Evolutionary conservation across 1,140 invertebrate species (phyloP), one percentile per base, ranked within the genome.

Genomic region (Dendrolimus kikuchii): DNA sequence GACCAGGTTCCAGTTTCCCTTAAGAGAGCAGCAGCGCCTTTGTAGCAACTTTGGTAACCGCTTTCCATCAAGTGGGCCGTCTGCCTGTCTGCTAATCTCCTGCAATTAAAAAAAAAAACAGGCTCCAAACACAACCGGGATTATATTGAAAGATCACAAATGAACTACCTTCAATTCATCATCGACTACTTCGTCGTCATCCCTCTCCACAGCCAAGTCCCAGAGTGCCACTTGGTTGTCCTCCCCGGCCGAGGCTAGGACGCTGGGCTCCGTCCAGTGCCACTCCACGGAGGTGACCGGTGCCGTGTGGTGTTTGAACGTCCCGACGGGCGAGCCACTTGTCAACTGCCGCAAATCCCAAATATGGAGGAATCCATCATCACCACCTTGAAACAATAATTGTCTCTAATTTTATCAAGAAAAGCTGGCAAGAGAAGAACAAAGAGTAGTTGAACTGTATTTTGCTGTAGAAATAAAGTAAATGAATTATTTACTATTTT

Each of bases 201-300:
- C 94, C 66, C 91, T 90, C 87, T 99, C 98, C 2, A 99, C 92
- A 1, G 96, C 94, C 49, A 99, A 89, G 88, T 99, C 99, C 98
- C 98, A 99, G 38, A 99, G 88, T 0, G 96, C 95, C n/a, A 99
- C 93, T 81, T 99, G 97, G 88, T 99, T 92, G 86, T 99, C 99
- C 55, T 94, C 94, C 4, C 96, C 96, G 39, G 95, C 94, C 3
- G 96, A 96, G 5, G 97, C 96, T 73, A 99, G 93, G 0, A 99
- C 95, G 42, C 96, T 96, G 2, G 92, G 91, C 77, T 99, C 98
- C 39, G 89, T 90, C 51, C 96, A 96, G 89, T 98, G 94, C 99
- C 99, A 99, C 82, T 99, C 97, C 0, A 99, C 93, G 0, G 96
- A 98, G 8, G 96, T 99, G 23, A 99, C 93, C 5, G 98, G 94